Evolutionary conservation across 2,888 invertebrate species (phyloP), one percentile per base, ranked within the genome.

Genomic region (Tetrapedia diversipes): DNA sequence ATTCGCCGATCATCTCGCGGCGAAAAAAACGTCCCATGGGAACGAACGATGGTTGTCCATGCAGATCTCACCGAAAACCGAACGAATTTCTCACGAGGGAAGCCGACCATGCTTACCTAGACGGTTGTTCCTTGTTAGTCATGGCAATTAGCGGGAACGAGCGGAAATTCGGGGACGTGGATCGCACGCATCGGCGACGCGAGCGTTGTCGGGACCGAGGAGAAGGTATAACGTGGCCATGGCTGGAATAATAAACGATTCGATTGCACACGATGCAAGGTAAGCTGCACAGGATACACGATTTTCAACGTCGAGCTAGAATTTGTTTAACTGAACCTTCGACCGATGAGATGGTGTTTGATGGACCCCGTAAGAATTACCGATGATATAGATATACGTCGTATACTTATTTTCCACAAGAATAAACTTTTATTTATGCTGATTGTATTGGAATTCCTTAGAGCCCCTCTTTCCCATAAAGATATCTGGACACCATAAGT

Each of bases 141-240:
- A 19, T 37, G 32, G 67, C 56, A 74, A 76, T 74, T 76, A 76
- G 32, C 59, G 39, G 22, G 41, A 29, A 43, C 61, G 47, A 61
- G 47, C 68, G 76, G 77, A 77, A 76, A 76, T 76, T 76, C 56
- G 77, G 60, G 32, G n/a, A 47, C 45, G 56, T 16, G 16, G 29
- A 61, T 43, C 24, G 66, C 49, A 34, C 39, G 61, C 39, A 54
- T 49, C 45, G 10, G 16, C 43, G 51, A 56, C 22, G 41, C 41
- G 19, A 43, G 39, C 32, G 57, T 22, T 41, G 54, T 34, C 2
- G 2, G n/a, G 10, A 37, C 24, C 14, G 16, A 51, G 14, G 27
- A 27, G 37, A 49, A 37, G 49, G n/a, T 32, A 37, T 19, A 49
- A 53, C 63, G 57, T 54, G 34, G 54, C 39, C n/a, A 29, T 2